These are phyloP conservation scores for Stratiolaelaps scimitus DNA, from an alignment of 1,140 invertebrate genomes.

Conservation along the genomic window DNA sequence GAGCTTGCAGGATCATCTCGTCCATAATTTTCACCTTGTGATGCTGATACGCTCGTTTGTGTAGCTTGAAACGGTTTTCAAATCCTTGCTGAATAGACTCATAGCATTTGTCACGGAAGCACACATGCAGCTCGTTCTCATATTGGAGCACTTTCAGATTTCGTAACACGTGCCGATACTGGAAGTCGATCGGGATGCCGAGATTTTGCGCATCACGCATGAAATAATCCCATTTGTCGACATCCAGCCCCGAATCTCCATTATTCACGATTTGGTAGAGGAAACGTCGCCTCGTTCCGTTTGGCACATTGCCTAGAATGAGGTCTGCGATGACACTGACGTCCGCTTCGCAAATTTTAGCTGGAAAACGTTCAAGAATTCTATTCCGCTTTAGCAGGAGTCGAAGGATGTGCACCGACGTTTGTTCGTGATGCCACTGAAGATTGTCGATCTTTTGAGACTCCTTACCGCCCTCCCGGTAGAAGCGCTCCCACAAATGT, in stretches of 20 bases:
- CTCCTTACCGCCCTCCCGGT: constrained; percentile 32
- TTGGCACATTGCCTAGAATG: constrained; percentile 39
- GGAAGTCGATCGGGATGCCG: constrained; percentile 44
- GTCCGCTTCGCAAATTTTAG: constrained; percentile 36
- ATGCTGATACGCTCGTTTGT: constrained; percentile 46
- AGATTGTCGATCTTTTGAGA: neutral
- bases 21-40: constrained; percentile 43
- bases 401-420: constrained; percentile 29
- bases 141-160: constrained; percentile 40
- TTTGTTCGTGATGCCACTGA: constrained; percentile 26
- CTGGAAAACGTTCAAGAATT: constrained; percentile 27
- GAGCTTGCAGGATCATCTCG: constrained; percentile 38
- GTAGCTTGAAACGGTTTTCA: constrained; percentile 42
- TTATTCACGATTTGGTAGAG: constrained; percentile 52
- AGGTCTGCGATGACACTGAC: constrained; percentile 44
- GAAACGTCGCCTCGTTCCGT: constrained; percentile 35
- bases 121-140: constrained; percentile 41
- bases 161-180: constrained; percentile 42
- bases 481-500: constrained; percentile 49
- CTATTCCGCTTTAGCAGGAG: constrained; percentile 27
- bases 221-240: constrained; percentile 60
- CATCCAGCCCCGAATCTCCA: constrained; percentile 51
- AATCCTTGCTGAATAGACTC: constrained; percentile 44
- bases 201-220: constrained; percentile 48
- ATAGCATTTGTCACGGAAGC: constrained; percentile 43